Percentiles rank a stretch among this genome's conserved stretches.
phyloP scores from a whole-genome alignment of 2,888 invertebrate genomes.

The Lasioglossum malachurum region DNA sequence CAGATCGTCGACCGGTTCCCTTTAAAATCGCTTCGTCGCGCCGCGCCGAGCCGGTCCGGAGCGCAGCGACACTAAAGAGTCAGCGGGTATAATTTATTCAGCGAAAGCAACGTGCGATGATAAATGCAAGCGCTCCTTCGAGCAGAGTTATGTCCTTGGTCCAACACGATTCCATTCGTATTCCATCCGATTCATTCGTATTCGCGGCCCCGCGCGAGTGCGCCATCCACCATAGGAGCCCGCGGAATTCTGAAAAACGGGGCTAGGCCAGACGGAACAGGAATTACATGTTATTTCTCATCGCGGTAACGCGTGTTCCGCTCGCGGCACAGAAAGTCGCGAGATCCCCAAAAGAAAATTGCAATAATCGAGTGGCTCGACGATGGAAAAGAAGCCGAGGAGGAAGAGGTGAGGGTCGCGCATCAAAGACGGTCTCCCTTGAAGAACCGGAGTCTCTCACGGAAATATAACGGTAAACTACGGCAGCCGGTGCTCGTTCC shows the following conservation, averaged over 20 bases:
- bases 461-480: constrained; percentile 71
- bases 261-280: neutral
- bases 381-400: neutral
- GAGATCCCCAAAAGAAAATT: constrained; percentile 5
- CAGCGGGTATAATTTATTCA: neutral
- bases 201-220: neutral
- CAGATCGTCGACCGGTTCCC: neutral
- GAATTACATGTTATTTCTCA: neutral
- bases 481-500: constrained; percentile 63
- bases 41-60: neutral
- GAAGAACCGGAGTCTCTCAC: constrained; percentile 48
- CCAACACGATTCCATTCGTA: neutral
- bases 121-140: neutral
- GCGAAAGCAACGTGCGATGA: neutral
- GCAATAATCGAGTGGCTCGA: constrained; percentile 10
- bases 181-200: constrained; percentile 6
- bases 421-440: neutral
- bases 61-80: neutral
- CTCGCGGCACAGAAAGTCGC: too few species aligned
- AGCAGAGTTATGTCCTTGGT: neutral
- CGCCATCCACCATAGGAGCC: neutral
- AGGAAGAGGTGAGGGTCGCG: constrained; percentile 7
- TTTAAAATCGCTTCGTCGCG: neutral
- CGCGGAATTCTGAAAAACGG: constrained; percentile 2
- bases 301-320: neutral